Percentiles rank a stretch among this genome's conserved stretches.
These are phyloP conservation scores for Neotragus moschatus DNA, from an alignment of 2,113 vertebrate genomes.

Conservation along the genomic window DNA sequence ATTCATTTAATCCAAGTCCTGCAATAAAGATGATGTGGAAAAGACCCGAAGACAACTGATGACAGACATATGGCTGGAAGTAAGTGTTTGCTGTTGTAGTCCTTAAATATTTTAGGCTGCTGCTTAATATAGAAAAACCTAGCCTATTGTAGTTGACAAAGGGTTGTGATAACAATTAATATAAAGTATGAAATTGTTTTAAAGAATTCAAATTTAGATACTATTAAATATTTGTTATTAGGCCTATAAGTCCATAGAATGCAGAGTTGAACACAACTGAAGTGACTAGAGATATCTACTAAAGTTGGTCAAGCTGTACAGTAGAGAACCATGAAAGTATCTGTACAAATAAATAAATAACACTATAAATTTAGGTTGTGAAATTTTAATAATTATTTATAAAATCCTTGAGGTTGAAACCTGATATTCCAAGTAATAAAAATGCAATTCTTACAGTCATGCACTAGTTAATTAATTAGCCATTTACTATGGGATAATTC, in stretches of 20 bases:
- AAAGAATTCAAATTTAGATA: not conserved
- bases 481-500: not conserved
- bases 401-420: not conserved
- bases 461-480: not conserved
- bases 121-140: not conserved
- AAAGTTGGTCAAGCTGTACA: not conserved
- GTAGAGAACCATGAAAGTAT: not conserved
- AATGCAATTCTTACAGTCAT: not conserved
- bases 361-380: not conserved
- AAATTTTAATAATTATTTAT: slow-evolving; percentile 18
- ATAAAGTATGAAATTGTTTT: not conserved
- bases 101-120: not conserved
- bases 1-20: not conserved
- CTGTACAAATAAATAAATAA: not conserved
- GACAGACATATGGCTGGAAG: not conserved
- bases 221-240: slow-evolving; percentile 7
- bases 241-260: not conserved
- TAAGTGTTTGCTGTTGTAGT: not conserved
- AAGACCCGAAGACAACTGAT: not conserved
- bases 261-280: not conserved
- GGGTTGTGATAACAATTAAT: not conserved
- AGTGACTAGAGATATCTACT: not conserved
- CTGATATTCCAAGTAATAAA: not conserved
- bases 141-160: not conserved
- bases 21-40: not conserved